These are phyloP conservation scores for Cotesia chilonis DNA, from an alignment of 1,140 invertebrate species.

Conservation along the genomic window DNA sequence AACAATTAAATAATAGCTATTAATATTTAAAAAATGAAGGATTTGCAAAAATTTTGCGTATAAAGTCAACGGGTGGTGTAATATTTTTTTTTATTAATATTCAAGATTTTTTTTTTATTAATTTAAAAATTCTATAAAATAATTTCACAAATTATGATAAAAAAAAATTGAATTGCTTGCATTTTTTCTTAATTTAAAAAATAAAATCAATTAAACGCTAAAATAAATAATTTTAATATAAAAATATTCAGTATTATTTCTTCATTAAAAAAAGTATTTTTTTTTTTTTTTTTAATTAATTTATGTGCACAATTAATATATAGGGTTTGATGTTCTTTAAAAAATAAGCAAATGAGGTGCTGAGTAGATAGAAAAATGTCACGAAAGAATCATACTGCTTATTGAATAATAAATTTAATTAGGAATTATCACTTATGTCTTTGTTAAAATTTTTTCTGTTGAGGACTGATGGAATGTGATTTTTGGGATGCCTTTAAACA, in stretches of 20 bases:
- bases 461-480: constrained; percentile 48
- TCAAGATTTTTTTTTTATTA: too few relatives aligned
- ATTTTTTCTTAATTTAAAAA: too few relatives aligned
- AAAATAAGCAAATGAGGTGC: background rate
- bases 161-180: too few relatives aligned
- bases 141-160: too few relatives aligned
- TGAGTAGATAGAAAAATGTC: background rate
- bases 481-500: constrained; percentile 51
- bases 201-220: too few relatives aligned
- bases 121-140: too few relatives aligned
- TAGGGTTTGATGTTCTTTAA: background rate
- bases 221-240: too few relatives aligned
- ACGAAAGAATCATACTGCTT: background rate
- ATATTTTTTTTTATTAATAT: too few relatives aligned
- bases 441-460: background rate
- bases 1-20: background rate
- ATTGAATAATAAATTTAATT: background rate
- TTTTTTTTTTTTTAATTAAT: background rate
- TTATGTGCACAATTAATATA: background rate
- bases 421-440: background rate
- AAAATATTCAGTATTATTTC: background rate
- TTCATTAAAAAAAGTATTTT: background rate
- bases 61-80: too few relatives aligned
- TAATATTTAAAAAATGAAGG: background rate
- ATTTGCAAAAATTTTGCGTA: too few relatives aligned